phyloP scores from a whole-genome alignment of 2,797 vertebrate species.

The Syndactyla subalaris region DNA sequence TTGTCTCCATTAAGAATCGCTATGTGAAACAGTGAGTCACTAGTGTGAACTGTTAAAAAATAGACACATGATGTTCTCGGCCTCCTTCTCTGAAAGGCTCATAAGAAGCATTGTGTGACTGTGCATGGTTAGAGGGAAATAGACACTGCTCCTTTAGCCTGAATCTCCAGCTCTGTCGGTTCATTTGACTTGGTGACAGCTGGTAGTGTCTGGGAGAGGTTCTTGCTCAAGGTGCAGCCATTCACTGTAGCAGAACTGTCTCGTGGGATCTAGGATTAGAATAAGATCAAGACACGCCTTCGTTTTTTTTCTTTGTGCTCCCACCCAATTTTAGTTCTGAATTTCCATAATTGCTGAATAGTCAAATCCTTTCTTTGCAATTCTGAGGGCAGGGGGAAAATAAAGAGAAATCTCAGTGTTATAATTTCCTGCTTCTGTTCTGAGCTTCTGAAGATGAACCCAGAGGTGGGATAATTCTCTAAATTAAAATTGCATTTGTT shows the following conservation, averaged over 20 bases:
- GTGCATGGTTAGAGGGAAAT: background rate
- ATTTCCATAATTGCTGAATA: slow-evolving; percentile 47
- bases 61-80: background rate
- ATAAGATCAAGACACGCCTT: slow-evolving; percentile 7
- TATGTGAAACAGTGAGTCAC: background rate
- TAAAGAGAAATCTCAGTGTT: background rate
- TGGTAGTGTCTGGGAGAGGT: background rate
- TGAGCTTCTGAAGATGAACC: background rate
- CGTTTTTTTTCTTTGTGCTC: background rate
- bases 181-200: slow-evolving; percentile 46
- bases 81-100: background rate
- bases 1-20: background rate
- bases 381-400: background rate
- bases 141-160: background rate
- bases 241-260: background rate
- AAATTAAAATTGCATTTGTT: slow-evolving; percentile 3
- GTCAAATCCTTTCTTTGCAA: slow-evolving; percentile 38
- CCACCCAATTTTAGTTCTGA: background rate
- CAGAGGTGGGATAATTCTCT: background rate
- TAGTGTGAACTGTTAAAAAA: background rate
- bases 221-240: slow-evolving; percentile 17
- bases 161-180: slow-evolving; percentile 19
- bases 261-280: background rate
- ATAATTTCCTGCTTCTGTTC: background rate
- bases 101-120: background rate